Base-by-base conservation (phyloP, 2,113 vertebrate species). In the Typhlomys cinereus region DNA sequence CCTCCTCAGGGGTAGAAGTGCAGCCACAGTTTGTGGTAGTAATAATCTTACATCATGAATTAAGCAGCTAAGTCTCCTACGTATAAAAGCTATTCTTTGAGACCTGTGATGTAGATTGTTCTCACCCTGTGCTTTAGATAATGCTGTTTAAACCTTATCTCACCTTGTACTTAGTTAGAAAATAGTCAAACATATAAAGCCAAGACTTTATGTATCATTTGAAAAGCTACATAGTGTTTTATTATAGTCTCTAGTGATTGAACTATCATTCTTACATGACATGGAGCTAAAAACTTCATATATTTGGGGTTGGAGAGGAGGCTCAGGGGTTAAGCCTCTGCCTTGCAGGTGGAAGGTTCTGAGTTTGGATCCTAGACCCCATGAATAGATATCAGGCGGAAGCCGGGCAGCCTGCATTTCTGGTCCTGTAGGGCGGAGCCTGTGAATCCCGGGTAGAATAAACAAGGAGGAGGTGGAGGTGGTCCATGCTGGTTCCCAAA, bases 221-320 rank as follows among this genome's bases (percentile, higher is more conserved):
- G 83, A 79, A 85, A 94, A 94, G 71, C 39, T 61, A 0, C 44
- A 34, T 70, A 73, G 62, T 18, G 94, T 92, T 94, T 88, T 81
- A 39, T 34, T 81, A 7, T 61, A 67, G 90, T 91, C 25, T n/a
- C n/a, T 18, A 46, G 50, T 88, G 44, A 76, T 89, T 67, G 79
- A 73, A 79, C 15, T 50, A 1, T 92, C 67, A 90, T 69, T 93
- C 36, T 86, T 15, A 7, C 81, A 18, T 88, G 41, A 69, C 9
- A 13, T 90, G 21, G 7, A 66, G 50, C 25, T 87, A 27, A 84
- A 88, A 91, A 29, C 50, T 79, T 94, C 39, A 8, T 88, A 62
- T 88, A 4, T 73, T 86, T 92, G 61, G 67, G 73, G 41, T n/a
- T n/a, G n/a, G n/a, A n/a, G n/a, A n/a, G n/a, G n/a, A n/a, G n/a